A percentile compares a stretch with the other conserved stretches of the same genome.
phyloP scores from a whole-genome alignment of 2,113 vertebrate genomes.

The Gasterosteus aculeatus region DNA sequence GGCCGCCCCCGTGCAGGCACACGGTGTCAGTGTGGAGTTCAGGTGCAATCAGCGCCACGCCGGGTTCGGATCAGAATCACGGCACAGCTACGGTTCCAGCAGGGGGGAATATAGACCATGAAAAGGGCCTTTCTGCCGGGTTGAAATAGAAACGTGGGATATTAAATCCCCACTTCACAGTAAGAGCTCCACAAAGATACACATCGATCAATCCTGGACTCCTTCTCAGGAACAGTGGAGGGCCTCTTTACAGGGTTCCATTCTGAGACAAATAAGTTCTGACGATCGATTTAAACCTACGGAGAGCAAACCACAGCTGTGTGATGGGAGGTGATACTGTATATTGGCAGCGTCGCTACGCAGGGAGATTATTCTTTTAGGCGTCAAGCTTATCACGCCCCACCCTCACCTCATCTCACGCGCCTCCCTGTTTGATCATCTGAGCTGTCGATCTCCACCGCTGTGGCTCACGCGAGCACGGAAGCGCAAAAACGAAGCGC shows the following conservation, averaged over 20 bases:
- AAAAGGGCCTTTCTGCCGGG: slow-evolving; percentile 2
- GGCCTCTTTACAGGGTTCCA: slow-evolving; percentile 5
- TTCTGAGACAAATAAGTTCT: slow-evolving; percentile 43
- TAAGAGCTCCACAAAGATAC: background rate
- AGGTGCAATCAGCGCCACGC: slow-evolving; percentile 59
- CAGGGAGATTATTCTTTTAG: slow-evolving; percentile 42
- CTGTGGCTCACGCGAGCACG: slow-evolving; percentile 49
- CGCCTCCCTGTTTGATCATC: slow-evolving; percentile 44
- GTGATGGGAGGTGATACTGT: background rate
- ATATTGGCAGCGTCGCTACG: slow-evolving; percentile 36
- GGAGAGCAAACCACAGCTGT: slow-evolving; percentile 33
- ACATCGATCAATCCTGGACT: background rate
- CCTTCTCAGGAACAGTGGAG: background rate
- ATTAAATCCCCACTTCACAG: background rate
- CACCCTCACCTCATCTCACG: slow-evolving; percentile 30
- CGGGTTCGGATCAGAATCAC: slow-evolving; percentile 37
- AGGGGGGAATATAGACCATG: slow-evolving; percentile 25
- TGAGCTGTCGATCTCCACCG: slow-evolving; percentile 63
- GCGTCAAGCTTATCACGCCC: slow-evolving; percentile 64
- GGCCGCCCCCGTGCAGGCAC: slow-evolving; percentile 25
- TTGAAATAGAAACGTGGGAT: slow-evolving; percentile 23
- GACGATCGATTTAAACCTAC: slow-evolving; percentile 49
- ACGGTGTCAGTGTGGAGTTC: slow-evolving; percentile 45
- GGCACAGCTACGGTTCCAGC: slow-evolving; percentile 22
- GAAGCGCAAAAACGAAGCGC: slow-evolving; percentile 25